These are phyloP conservation scores for Philonicus albiceps DNA, from an alignment of 2,888 invertebrate genomes.

Conservation along the genomic window DNA sequence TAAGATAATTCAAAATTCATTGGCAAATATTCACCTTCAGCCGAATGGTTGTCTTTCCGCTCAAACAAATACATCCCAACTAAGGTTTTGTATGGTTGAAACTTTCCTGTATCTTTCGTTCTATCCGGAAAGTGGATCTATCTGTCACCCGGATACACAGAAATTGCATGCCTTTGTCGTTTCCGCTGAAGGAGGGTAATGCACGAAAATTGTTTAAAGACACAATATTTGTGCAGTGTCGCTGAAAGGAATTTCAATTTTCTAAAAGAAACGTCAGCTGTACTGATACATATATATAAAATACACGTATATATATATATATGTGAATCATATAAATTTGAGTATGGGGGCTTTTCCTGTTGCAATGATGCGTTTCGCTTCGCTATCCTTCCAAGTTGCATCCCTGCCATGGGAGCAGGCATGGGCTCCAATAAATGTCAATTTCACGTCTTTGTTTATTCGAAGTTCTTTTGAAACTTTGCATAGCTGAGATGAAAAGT, in stretches of 20 bases:
- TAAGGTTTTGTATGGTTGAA: not conserved
- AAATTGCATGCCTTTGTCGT: not conserved
- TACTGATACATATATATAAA: not conserved
- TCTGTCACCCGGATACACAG: not conserved
- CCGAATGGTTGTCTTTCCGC: not conserved
- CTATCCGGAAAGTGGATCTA: not conserved
- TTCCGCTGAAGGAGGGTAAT: not conserved
- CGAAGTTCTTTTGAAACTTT: not conserved
- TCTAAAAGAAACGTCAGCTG: not conserved
- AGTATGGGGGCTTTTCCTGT: not conserved
- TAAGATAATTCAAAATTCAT: not conserved
- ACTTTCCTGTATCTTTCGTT: not conserved
- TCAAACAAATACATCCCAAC: not conserved
- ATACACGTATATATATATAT: not conserved
- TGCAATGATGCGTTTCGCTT: not conserved
- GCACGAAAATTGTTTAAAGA: not conserved
- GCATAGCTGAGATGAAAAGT: not conserved
- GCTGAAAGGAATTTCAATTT: slow-evolving; percentile 12
- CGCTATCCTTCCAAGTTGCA: not conserved
- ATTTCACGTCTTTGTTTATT: slow-evolving; percentile 23
- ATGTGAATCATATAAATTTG: not conserved
- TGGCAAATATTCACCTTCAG: not conserved
- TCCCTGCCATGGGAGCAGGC: not conserved
- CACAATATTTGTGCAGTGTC: not conserved
- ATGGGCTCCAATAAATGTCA: slow-evolving; percentile 14